These are phyloP conservation scores for Porites lobata DNA, from an alignment of 92 coral and sea anemone genomes.

Conservation along the genomic window DNA sequence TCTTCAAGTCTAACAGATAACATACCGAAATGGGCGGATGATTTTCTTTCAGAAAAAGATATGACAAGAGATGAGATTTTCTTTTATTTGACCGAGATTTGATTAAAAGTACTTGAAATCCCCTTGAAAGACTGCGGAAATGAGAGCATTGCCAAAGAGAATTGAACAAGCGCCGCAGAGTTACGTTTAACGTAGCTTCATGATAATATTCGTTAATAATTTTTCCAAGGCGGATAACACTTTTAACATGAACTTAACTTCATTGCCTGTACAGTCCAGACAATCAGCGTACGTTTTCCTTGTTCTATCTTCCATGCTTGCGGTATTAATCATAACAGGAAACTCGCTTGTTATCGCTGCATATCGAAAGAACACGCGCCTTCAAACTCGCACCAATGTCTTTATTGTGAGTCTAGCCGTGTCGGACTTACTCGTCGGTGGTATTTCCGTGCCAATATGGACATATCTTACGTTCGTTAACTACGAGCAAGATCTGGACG, in stretches of 20 bases:
- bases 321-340: conserved; percentile 60
- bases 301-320: conserved; percentile 41
- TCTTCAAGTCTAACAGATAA: too few relatives aligned
- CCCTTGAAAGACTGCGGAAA: neutral
- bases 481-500: conserved; percentile 12
- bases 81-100: neutral
- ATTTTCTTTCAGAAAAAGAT: neutral
- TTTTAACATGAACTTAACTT: conserved; percentile 20
- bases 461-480: conserved; percentile 49
- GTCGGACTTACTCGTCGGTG: conserved; percentile 79
- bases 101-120: neutral
- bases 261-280: neutral
- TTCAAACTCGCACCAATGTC: conserved; percentile 70
- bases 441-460: conserved; percentile 78
- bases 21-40: too few relatives aligned
- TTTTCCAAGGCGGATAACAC: neutral
- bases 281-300: conserved; percentile 31
- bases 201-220: neutral
- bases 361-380: conserved; percentile 60
- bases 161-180: neutral
- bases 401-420: conserved; percentile 78
- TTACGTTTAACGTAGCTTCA: too few relatives aligned
- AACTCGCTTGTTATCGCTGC: conserved; percentile 71
- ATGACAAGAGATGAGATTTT: neutral
- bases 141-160: neutral